These are phyloP conservation scores for Stichodactyla helianthus DNA, from an alignment of 64 coral and sea anemone genomes.

Conservation along the genomic window DNA sequence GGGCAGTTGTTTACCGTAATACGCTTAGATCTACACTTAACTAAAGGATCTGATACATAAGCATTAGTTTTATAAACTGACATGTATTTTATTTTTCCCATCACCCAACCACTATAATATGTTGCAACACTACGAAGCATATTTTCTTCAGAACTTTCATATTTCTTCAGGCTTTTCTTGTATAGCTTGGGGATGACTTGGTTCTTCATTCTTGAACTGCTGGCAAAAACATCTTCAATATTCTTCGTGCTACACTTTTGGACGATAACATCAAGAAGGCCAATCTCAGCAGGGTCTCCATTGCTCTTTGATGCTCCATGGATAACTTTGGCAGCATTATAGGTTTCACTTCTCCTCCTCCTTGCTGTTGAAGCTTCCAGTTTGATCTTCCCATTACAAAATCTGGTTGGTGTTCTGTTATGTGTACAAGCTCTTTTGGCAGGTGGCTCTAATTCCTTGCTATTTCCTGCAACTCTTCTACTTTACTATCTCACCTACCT, in stretches of 20 bases:
- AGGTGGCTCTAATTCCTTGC: too few species aligned
- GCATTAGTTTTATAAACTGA: not conserved
- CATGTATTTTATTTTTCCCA: constrained; percentile 59
- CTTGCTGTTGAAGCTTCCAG: constrained; percentile 13
- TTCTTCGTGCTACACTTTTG: constrained; percentile 32
- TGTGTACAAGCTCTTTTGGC: too few species aligned
- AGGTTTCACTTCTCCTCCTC: constrained; percentile 34
- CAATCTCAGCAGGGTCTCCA: constrained; percentile 34
- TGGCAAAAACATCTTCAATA: constrained; percentile 32
- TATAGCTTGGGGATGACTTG: constrained; percentile 53
- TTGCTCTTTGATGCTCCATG: constrained; percentile 46
- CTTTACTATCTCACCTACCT: too few species aligned
- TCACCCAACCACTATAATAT: constrained; percentile 54
- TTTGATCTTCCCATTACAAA: not conserved
- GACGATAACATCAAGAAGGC: constrained; percentile 21
- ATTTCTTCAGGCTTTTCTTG: constrained; percentile 24
- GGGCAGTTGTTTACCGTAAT: constrained; percentile 11
- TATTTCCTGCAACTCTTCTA: too few species aligned
- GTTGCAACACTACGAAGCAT: constrained; percentile 43
- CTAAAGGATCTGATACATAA: not conserved
- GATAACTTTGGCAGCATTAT: constrained; percentile 43
- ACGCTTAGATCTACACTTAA: constrained; percentile 7
- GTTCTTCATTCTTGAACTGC: constrained; percentile 33
- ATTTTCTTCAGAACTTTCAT: constrained; percentile 50
- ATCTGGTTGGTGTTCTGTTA: not conserved